Evolutionary conservation across 2,888 invertebrate species (phyloP), one percentile per base, ranked within the genome.

Genomic region (Hypolimnas misippus): DNA sequence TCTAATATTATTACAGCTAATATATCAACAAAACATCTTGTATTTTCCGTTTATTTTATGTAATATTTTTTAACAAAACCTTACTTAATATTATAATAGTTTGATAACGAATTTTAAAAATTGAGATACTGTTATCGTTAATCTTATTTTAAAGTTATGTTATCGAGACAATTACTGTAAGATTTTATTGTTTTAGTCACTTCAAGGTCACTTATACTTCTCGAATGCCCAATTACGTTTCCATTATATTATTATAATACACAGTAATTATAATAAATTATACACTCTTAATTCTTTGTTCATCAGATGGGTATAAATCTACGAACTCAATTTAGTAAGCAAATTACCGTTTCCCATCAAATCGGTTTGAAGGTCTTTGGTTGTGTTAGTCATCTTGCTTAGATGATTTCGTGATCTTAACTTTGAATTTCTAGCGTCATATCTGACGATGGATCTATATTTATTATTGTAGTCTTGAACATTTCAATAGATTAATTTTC

Each of bases 181-280:
- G 19, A 17, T 44, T 3, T 21, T 56, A 64, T 67, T 73, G 69
- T 75, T 75, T 73, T 72, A 66, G 17, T 40, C 79, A 76, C 70
- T 63, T 67, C 79, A 80, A 83, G 82, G 78, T 76, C 72, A 29
- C 59, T 63, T 76, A 72, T 67, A 29, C 57, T 63, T 73, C 72
- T 74, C 72, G 75, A 78, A 70, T 74, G 73, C 73, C 71, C 50
- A 16, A 44, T 44, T 44, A 12, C 12, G 8, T 6, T 12, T 46
- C 75, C 76, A 70, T 74, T 79, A 73, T 76, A 70, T 74, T 79
- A 73, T 76, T 71, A 70, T 74, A 74, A 42, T 71, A 71, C 73
- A 68, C 76, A 78, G 76, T 76, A 79, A 83, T 84, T 85, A 83
- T 71, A 75, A 73, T 76, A 76, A 77, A 70, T 69, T 66, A 66